Evolutionary conservation across 2,888 invertebrate genomes (phyloP), one percentile per base, ranked within the genome.

Genomic region (Caenorhabditis parvicauda): DNA sequence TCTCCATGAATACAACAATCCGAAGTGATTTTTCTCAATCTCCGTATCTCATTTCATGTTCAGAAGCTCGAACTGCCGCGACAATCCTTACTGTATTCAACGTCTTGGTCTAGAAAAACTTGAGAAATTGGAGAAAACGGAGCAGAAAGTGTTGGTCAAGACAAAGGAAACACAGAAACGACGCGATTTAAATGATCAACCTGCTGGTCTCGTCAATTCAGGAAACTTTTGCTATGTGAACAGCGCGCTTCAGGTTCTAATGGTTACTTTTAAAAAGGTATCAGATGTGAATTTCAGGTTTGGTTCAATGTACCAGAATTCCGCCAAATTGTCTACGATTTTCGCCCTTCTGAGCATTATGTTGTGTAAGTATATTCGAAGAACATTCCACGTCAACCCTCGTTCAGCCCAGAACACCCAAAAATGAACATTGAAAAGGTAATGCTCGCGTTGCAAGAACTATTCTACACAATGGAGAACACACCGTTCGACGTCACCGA

Each of bases 181-280:
- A 3, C 64, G 79, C 19, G 70, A 77, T 43, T 27, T 68, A 17
- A 57, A 64, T 27, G 60, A 65, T 21, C 63, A 67, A 47, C 79
- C 79, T 6, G 74, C 77, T 41, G 79, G 79, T 0, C 61, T 79
- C 1, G 47, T 54, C 14, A 79, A 79, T 48, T 51, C 54, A 2
- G 79, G 77, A 28, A 79, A 79, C 49, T 76, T 66, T 46, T 79
- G 79, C 57, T 79, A 79, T 52, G 74, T 79, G 17, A 79, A 79
- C 60, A 75, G 75, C 49, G 80, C 80, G 37, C 64, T 79, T 7
- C 79, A 79, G 68, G 79, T 75, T 19, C n/a, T n/a, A n/a, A n/a
- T n/a, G n/a, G n/a, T n/a, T n/a, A n/a, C n/a, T n/a, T n/a, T n/a
- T n/a, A 21, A 49, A 50, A 25, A 32, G 22, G 27, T 19, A 14